Base-by-base conservation (phyloP, 2,888 invertebrate genomes). In the Tethea ocularis region DNA sequence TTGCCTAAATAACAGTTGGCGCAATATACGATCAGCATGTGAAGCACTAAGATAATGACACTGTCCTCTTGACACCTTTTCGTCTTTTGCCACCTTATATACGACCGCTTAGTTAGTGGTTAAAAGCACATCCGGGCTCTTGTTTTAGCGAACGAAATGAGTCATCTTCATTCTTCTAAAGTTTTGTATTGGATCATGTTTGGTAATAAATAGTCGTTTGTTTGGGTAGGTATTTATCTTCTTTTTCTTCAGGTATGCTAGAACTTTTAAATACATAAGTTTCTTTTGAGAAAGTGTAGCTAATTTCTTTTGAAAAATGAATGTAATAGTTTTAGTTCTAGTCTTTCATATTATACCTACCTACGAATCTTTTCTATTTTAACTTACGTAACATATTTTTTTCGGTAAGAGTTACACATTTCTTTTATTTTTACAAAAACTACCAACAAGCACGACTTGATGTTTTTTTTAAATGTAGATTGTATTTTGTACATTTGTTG, bases 1-100 rank as follows among this genome's bases (percentile, higher is more conserved):
- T 60, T 59, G 46, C 64, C 55, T 38, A 41, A 58, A 53, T 20
- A 33, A 33, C 29, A 29, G 17, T 53, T 10, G 46, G 2, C 46
- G 10, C 46, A 46, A 46, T 46, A 46, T 46, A 17, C 46, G 10
- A 20, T 20, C 46, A 46, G 20, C 20, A 46, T 46, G 46, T 46
- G 46, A 46, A 46, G 46, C 46, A 46, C 46, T 20, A 46, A 46
- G 17, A 46, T 46, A 46, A 46, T 46, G 46, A 46, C 46, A 46
- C n/a, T 46, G 46, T 20, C 46, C 46, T 46, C 20, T 46, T 46
- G 10, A 46, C 46, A 46, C 46, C 46, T 46, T 46, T 46, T 17
- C 41, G 41, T 8, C 41, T 46, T 8, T 46, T 20, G 2, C 0
- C 7, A 20, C 20, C 8, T 46, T 46, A n/a, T 46, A 46, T 20